Base-by-base conservation (phyloP, 2,113 vertebrate species). In the Meles meles region DNA sequence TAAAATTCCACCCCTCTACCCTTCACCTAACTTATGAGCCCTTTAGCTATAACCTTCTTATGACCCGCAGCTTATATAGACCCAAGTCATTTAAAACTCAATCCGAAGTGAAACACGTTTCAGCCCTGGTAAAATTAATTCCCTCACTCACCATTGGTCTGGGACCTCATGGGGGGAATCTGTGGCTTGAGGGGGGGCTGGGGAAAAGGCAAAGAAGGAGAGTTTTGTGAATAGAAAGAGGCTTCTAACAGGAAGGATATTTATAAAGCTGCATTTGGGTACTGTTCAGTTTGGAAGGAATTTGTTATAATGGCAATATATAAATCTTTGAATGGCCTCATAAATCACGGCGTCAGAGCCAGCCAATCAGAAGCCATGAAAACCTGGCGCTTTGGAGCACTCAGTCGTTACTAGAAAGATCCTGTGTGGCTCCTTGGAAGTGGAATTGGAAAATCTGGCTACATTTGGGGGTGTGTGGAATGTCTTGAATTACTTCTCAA, bases 401-500 rank as follows among this genome's bases (percentile, higher is more conserved):
- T 94, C 77, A 61, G 1, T 76, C 37, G 12, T 98, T 98, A 94
- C 98, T 97, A 97, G 97, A 97, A 98, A 95, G 94, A 95, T 96
- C 97, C 90, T 96, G 87, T 97, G 92, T 98, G 95, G 88, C 96
- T 98, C 84, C 67, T 97, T 97, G 95, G 96, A 97, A 96, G 95
- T 94, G 65, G 67, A 88, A 83, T 96, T n/a, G 97, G 97, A 98
- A 98, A 98, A 97, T 97, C 94, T 98, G 97, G 97, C 98, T 74
- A 39, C 90, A 52, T 96, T 97, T 87, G 81, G 85, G 97, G 93
- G 95, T 80, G 94, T 97, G 96, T 85, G 88, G 98, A 98, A 98
- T 98, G 98, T 98, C 97, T 98, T 93, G 94, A 98, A 95, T 98
- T 98, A 98, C 97, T 97, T 89, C 95, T 97, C 97, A 97, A 98